Base-by-base conservation (phyloP, 2,888 invertebrate genomes). In the Phasia obesa region DNA sequence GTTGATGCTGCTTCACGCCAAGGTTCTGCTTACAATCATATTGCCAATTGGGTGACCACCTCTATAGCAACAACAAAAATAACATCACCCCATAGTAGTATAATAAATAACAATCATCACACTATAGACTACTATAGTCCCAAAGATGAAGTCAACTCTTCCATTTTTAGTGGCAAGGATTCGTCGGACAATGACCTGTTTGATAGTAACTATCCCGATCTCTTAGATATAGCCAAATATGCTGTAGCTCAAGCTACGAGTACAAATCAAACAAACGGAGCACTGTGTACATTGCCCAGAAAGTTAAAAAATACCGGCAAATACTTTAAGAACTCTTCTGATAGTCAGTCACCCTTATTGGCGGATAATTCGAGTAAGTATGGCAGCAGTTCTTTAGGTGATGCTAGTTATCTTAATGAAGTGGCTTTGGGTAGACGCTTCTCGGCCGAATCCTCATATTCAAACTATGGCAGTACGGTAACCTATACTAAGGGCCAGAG, bases 261-360 rank as follows among this genome's bases (percentile, higher is more conserved):
- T 51, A 60, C 80, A 7, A 79, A 51, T 49, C 82, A 74, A 49
- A 38, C 80, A 1, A 81, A 85, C 44, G 81, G 85, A 0, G 84
- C 71, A 0, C 94, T 95, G 88, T 95, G 94, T 88, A 95, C 95
- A n/a, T 92, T 95, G 85, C 95, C 95, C 0, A 86, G 91, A 0
- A 91, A 91, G 73, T 84, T 90, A 19, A 91, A 90, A 84, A 88
- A 88, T 23, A 88, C 87, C 3, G 90, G 89, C 0, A 90, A 90
- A 74, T 90, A 91, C 60, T 91, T 91, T 62, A 89, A 89, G 60
- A 90, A 89, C 84, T 90, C 90, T 17, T 93, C 94, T 25, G 95
- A 95, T 86, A 96, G 96, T 87, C 95, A 96, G 86, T 95, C 95
- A 73, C 95, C 95, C 1, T 92, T 96, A 77, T 91, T 96, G 80